Evolutionary conservation across 2,888 invertebrate species (phyloP).

Genomic region (Lacanobia oleracea): DNA sequence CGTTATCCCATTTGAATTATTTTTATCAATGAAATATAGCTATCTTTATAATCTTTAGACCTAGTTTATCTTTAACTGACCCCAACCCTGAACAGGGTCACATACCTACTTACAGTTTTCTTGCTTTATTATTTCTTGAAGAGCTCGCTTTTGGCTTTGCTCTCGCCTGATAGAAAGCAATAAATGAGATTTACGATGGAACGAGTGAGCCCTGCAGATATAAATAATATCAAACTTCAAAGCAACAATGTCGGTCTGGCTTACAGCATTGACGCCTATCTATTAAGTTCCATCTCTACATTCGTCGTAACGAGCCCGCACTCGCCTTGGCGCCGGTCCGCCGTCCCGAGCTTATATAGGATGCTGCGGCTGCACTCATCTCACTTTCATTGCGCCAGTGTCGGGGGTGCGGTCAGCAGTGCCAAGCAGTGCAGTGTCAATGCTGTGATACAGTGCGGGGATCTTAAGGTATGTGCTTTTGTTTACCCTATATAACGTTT

Average conservation of each 20-base stretch:
- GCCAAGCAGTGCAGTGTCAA: constrained; percentile 48
- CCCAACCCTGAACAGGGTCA: too few species aligned
- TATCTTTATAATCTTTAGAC: too few species aligned
- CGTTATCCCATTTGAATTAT: too few species aligned
- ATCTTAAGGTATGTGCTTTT: constrained; percentile 50
- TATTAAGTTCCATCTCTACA: constrained; percentile 12
- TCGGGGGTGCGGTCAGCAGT: constrained; percentile 42
- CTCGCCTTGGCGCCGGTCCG: constrained; percentile 57
- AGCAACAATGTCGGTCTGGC: neutral
- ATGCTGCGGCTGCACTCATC: constrained; percentile 67
- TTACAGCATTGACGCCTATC: neutral
- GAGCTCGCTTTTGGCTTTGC: too few species aligned
- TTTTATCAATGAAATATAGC: too few species aligned
- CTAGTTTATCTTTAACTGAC: too few species aligned
- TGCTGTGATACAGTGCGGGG: constrained; percentile 54
- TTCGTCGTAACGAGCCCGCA: constrained; percentile 72
- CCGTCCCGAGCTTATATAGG: constrained; percentile 78
- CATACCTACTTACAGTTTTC: too few species aligned
- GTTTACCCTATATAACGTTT: neutral
- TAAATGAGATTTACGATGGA: too few species aligned
- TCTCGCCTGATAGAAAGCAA: too few species aligned
- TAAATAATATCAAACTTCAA: too few species aligned
- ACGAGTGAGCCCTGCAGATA: too few species aligned
- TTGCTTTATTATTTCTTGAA: too few species aligned
- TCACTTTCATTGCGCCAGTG: constrained; percentile 77